Evolutionary conservation across 2,888 invertebrate genomes (phyloP).

Genomic region (Cenopis cana): DNA sequence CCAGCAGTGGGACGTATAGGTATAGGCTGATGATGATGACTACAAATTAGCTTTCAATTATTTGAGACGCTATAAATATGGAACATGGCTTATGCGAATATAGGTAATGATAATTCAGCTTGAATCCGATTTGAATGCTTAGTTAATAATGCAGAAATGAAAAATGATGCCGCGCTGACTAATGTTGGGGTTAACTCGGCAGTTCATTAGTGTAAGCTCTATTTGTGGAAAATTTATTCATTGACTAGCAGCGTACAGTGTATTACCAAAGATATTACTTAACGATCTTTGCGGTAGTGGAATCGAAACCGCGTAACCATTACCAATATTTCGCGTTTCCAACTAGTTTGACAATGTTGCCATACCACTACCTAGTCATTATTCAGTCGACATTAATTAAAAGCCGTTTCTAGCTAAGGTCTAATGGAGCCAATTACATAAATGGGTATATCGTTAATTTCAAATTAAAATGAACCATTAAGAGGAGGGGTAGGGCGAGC

Average conservation of each 20-base stretch:
- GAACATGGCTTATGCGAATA: too few relatives aligned
- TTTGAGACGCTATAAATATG: too few relatives aligned
- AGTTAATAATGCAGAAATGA: too few relatives aligned
- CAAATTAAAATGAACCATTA: slow-evolving; percentile 34
- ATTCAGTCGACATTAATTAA: slow-evolving; percentile 38
- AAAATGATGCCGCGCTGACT: not conserved
- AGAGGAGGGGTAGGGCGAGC: too few relatives aligned
- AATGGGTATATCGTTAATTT: slow-evolving; percentile 37
- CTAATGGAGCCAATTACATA: slow-evolving; percentile 38
- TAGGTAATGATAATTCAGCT: too few relatives aligned
- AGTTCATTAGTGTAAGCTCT: slow-evolving; percentile 11
- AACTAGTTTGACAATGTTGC: slow-evolving; percentile 41
- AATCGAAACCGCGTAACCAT: slow-evolving; percentile 38
- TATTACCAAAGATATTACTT: slow-evolving; percentile 36
- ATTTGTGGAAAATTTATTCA: slow-evolving; percentile 38
- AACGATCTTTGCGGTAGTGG: slow-evolving; percentile 26
- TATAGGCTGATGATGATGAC: too few relatives aligned
- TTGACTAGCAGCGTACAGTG: slow-evolving; percentile 27
- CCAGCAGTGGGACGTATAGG: too few relatives aligned
- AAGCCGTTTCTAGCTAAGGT: slow-evolving; percentile 27
- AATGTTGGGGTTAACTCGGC: slow-evolving; percentile 6
- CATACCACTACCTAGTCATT: slow-evolving; percentile 32
- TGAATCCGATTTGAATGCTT: too few relatives aligned
- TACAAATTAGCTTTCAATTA: too few relatives aligned
- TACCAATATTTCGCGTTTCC: slow-evolving; percentile 34